These are phyloP conservation scores for Dimorphilus gyrociliatus DNA, from an alignment of 2,888 invertebrate species.

Conservation along the genomic window DNA sequence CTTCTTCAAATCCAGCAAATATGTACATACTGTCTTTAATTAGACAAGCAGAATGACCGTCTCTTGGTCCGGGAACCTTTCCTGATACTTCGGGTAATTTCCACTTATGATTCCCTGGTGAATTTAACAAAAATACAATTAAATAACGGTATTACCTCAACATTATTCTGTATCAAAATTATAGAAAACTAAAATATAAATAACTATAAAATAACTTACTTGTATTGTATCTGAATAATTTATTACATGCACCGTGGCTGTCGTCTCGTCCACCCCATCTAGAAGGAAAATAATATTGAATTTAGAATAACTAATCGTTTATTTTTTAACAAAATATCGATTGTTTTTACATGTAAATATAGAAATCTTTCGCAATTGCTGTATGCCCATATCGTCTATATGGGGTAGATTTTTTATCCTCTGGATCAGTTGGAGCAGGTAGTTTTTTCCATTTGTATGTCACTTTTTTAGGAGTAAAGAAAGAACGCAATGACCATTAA, in stretches of 20 bases:
- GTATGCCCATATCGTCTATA: slow-evolving; percentile 78
- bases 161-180: too few species aligned
- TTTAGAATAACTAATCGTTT: too few species aligned
- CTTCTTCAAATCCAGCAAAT: slow-evolving; percentile 79
- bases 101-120: slow-evolving; percentile 35
- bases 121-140: too few species aligned
- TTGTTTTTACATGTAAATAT: slow-evolving; percentile 58
- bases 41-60: slow-evolving; percentile 76
- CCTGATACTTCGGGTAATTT: slow-evolving; percentile 41
- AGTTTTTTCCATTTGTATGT: slow-evolving; percentile 40
- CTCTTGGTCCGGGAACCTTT: slow-evolving; percentile 58
- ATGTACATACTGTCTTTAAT: slow-evolving; percentile 64
- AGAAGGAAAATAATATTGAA: too few species aligned
- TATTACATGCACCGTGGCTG: slow-evolving; percentile 54
- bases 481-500: background rate
- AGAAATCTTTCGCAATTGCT: slow-evolving; percentile 59
- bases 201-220: slow-evolving; percentile 34
- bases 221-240: slow-evolving; percentile 64
- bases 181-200: slow-evolving; percentile 4
- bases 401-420: slow-evolving; percentile 37
- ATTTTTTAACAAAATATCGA: too few species aligned
- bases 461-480: slow-evolving; percentile 25
- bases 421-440: slow-evolving; percentile 40
- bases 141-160: too few species aligned
- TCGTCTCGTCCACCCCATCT: slow-evolving; percentile 92